phyloP scores from a whole-genome alignment of 2,888 invertebrate genomes.

The Plutella xylostella region DNA sequence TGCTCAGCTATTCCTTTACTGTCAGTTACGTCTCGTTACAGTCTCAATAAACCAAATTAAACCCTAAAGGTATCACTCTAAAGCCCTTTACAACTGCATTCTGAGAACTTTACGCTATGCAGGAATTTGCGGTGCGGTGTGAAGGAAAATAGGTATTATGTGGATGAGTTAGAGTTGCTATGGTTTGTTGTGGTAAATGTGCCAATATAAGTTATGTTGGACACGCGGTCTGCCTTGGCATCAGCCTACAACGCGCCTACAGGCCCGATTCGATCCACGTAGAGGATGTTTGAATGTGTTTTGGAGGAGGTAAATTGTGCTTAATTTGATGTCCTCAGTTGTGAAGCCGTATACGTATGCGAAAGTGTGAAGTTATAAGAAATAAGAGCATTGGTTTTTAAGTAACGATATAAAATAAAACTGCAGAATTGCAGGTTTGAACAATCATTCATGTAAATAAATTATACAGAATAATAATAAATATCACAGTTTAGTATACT shows the following conservation, averaged over 20 bases:
- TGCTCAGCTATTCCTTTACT: too few species aligned
- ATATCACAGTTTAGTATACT: too few species aligned
- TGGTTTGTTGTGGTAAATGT: too few species aligned
- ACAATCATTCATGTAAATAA: background rate
- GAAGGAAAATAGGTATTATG: too few species aligned
- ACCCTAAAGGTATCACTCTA: too few species aligned
- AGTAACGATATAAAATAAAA: background rate
- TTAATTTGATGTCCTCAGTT: background rate
- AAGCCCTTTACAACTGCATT: too few species aligned
- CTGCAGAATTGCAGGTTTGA: background rate
- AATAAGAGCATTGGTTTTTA: background rate
- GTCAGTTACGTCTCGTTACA: too few species aligned
- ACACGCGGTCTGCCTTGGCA: slow-evolving; percentile 38
- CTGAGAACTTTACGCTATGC: too few species aligned
- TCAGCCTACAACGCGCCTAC: slow-evolving; percentile 29
- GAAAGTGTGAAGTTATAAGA: background rate
- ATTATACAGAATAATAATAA: too few species aligned
- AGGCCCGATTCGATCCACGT: slow-evolving; percentile 18
- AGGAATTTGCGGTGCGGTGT: too few species aligned
- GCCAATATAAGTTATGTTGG: slow-evolving; percentile 30
- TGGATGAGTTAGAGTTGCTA: too few species aligned
- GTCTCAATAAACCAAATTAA: too few species aligned
- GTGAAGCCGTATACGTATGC: background rate
- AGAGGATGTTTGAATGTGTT: background rate
- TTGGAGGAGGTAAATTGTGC: background rate